Conservation (phyloP, 2,888 invertebrate species). For the Drosophila nr. perissopoda region DNA sequence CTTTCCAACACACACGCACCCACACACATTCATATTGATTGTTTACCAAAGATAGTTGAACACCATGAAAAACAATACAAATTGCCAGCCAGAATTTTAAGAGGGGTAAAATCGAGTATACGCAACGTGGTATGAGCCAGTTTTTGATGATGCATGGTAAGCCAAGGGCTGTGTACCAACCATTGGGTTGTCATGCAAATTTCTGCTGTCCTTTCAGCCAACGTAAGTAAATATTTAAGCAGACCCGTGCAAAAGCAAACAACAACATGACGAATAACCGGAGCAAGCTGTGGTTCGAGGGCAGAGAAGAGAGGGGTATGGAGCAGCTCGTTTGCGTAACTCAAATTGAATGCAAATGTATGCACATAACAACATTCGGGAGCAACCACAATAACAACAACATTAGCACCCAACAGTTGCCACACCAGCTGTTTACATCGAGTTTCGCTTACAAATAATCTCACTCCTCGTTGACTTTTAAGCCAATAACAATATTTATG, state of each 20-base stretch:
- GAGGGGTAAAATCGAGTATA: constrained; percentile 29
- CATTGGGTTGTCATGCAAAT: constrained; percentile 53
- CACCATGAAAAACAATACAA: constrained; percentile 19
- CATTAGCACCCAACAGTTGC: constrained; percentile 32
- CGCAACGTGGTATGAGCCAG: constrained; percentile 23
- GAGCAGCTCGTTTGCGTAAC: constrained; percentile 31
- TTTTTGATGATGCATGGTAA: constrained; percentile 17
- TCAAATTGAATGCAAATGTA: constrained; percentile 67
- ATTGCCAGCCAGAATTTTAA: constrained; percentile 15
- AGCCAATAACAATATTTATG: constrained; percentile 54
- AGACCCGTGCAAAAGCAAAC: constrained; percentile 29
- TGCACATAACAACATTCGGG: constrained; percentile 45
- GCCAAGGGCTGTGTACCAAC: constrained; percentile 4
- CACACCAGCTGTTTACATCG: constrained; percentile 53
- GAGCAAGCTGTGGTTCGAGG: not conserved
- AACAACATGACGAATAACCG: constrained; percentile 18
- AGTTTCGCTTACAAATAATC: constrained; percentile 36
- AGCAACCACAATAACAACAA: constrained; percentile 30
- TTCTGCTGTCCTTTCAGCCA: constrained; percentile 38
- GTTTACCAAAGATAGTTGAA: constrained; percentile 29
- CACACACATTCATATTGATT: constrained; percentile 10
- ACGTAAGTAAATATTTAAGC: constrained; percentile 59
- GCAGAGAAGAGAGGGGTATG: not conserved
- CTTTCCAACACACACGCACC: not conserved
- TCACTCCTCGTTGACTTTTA: constrained; percentile 35